Percentiles rank a stretch among this genome's conserved stretches.
Evolutionary conservation across 1,140 invertebrate species (phyloP).

Genomic region (Hypothenemus hampei): DNA sequence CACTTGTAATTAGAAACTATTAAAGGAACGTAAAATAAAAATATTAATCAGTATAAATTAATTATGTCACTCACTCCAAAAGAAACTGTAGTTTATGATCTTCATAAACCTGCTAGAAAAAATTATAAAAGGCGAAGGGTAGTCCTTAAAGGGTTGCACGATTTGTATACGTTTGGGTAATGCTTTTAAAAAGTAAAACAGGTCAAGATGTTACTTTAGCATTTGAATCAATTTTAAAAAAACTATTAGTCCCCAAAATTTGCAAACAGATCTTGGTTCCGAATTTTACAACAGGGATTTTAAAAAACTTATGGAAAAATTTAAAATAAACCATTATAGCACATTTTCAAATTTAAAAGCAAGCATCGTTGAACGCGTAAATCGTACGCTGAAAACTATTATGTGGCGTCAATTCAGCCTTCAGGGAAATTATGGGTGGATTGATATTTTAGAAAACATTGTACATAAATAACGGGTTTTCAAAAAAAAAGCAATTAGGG

Average conservation of each 20-base stretch:
- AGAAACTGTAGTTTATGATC: no score
- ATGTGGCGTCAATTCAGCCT: no score
- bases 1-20: slow-evolving; percentile 16
- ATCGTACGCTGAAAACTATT: no score
- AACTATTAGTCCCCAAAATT: slow-evolving; percentile 40
- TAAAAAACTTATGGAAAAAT: no score
- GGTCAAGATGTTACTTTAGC: slow-evolving; percentile 16
- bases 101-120: background rate
- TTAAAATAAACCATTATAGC: no score
- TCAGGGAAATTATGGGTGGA: no score
- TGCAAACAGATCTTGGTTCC: slow-evolving; percentile 47
- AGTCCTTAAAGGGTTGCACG: slow-evolving; percentile 42
- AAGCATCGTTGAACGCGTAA: no score
- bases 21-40: slow-evolving; percentile 2
- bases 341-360: no score
- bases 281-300: slow-evolving; percentile 45
- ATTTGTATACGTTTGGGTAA: slow-evolving; percentile 46
- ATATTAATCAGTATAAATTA: slow-evolving; percentile 31
- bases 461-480: no score
- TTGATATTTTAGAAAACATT: no score
- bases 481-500: no score
- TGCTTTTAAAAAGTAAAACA: slow-evolving; percentile 49
- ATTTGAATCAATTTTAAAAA: slow-evolving; percentile 33
- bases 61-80: slow-evolving; percentile 35
- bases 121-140: slow-evolving; percentile 39